Evolutionary conservation across 2,888 invertebrate genomes (phyloP).

Genomic region (Cynaeus angustus): DNA sequence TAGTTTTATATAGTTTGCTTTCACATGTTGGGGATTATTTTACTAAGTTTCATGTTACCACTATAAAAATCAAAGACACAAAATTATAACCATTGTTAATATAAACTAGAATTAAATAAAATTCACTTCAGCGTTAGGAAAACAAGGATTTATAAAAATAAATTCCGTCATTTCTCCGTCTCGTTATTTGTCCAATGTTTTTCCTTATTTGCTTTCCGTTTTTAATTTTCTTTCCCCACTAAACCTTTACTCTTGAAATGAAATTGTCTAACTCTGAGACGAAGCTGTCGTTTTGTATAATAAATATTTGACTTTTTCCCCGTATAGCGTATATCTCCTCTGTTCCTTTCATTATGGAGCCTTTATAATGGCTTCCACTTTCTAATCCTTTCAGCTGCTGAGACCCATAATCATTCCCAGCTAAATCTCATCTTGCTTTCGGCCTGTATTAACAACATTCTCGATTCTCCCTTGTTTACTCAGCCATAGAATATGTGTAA

Average conservation of each 20-base stretch:
- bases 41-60: too few relatives aligned
- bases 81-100: too few relatives aligned
- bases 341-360: conserved; percentile 39
- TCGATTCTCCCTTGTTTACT: conserved; percentile 42
- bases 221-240: too few relatives aligned
- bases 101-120: too few relatives aligned
- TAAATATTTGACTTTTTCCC: conserved; percentile 19
- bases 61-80: too few relatives aligned
- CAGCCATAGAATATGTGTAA: conserved; percentile 45
- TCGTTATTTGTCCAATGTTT: too few relatives aligned
- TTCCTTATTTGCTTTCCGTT: too few relatives aligned
- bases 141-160: too few relatives aligned
- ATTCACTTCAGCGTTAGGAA: too few relatives aligned
- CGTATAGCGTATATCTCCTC: conserved; percentile 11
- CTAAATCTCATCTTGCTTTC: conserved; percentile 46
- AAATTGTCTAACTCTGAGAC: not conserved
- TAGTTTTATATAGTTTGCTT: too few relatives aligned
- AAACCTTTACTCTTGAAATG: not conserved
- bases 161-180: too few relatives aligned
- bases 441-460: conserved; percentile 31
- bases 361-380: conserved; percentile 43
- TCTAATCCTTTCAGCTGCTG: conserved; percentile 49
- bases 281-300: conserved; percentile 9
- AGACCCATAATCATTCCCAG: conserved; percentile 47
- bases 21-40: too few relatives aligned